Conservation (phyloP, 2,797 vertebrate genomes). For the Phalanger gymnotis region DNA sequence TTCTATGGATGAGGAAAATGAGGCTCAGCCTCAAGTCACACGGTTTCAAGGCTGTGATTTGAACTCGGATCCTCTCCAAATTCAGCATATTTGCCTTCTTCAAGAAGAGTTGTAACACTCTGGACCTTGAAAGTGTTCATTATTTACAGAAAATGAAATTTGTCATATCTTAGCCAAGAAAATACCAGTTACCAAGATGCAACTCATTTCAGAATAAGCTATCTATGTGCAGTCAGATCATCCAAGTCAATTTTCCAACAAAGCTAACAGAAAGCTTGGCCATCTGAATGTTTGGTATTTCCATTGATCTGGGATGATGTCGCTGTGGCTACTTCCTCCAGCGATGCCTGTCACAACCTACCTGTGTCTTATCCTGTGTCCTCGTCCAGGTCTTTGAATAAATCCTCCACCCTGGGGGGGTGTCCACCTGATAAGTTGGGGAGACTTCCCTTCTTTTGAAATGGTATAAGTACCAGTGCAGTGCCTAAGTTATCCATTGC, state of each 20-base stretch:
- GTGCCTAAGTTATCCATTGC: not conserved
- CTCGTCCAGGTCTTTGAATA: not conserved
- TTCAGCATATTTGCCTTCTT: not conserved
- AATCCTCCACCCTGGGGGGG: not conserved
- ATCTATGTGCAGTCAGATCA: not conserved
- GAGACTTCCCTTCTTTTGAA: not conserved
- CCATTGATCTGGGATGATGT: not conserved
- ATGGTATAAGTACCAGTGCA: not conserved
- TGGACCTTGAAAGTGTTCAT: not conserved
- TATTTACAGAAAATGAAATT: not conserved
- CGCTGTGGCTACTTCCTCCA: not conserved
- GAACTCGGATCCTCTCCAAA: not conserved
- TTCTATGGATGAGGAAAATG: not conserved
- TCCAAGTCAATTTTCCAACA: no score
- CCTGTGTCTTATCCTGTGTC: not conserved
- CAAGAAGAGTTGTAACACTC: not conserved
- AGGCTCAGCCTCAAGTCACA: not conserved
- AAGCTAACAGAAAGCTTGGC: not conserved
- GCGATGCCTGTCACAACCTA: not conserved
- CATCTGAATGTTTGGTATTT: not conserved
- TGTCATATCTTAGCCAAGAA: not conserved
- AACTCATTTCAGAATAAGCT: not conserved
- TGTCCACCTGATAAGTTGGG: not conserved
- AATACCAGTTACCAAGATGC: not conserved
- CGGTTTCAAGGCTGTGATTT: not conserved